phyloP scores from a whole-genome alignment of 1,140 invertebrate genomes.

The Zaprionus gabonicus region DNA sequence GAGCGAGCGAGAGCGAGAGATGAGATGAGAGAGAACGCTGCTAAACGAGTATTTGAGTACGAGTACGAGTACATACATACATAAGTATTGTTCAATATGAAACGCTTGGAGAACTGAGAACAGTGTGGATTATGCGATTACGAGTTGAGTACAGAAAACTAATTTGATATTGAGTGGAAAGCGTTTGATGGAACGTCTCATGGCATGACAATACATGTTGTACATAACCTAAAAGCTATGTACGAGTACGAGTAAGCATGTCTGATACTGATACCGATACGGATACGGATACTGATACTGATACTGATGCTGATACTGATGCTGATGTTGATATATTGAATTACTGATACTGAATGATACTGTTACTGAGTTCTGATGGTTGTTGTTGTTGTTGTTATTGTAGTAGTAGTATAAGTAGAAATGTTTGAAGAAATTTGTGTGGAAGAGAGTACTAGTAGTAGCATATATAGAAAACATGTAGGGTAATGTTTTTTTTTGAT shows the following conservation, averaged over 20 bases:
- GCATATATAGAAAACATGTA: conserved; percentile 71
- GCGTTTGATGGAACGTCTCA: conserved; percentile 58
- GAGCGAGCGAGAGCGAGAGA: conserved; percentile 39
- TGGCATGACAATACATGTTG: conserved; percentile 57
- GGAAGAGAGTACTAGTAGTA: conserved; percentile 78
- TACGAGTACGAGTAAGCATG: conserved; percentile 70
- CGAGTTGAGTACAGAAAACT: conserved; percentile 48
- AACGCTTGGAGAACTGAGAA: conserved; percentile 45
- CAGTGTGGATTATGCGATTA: conserved; percentile 39
- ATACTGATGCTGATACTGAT: conserved; percentile 3
- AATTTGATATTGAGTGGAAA: conserved; percentile 43
- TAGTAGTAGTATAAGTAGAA: conserved; percentile 62
- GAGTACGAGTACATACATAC: conserved; percentile 45
- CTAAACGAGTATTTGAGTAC: conserved; percentile 63
- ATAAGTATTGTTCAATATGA: conserved; percentile 52
- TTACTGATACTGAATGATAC: conserved; percentile 10
- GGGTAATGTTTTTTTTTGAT: conserved; percentile 53
- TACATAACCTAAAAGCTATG: conserved; percentile 18
- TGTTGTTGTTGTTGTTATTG: conserved; percentile 5
- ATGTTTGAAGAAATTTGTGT: conserved; percentile 79
- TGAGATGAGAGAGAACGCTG: conserved; percentile 61
- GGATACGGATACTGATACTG: conserved; percentile 26
- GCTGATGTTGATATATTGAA: conserved; percentile 18
- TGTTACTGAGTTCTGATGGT: conserved; percentile 11
- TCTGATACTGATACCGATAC: conserved; percentile 51